phyloP scores from a whole-genome alignment of 1,140 invertebrate species.

The Trichonephila clavipes region DNA sequence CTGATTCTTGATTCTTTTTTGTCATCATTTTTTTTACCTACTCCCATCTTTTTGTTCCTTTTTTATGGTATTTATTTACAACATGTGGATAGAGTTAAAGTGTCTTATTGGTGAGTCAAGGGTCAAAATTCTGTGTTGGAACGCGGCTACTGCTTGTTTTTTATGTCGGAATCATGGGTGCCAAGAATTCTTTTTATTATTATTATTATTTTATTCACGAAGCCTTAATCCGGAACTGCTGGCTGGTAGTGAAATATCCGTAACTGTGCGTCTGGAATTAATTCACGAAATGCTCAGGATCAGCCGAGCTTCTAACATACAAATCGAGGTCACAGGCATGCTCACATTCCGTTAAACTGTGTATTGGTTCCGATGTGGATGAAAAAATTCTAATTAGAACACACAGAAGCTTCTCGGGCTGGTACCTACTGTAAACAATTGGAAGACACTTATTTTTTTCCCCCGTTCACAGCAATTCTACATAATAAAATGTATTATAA shows the following conservation, averaged over 20 bases:
- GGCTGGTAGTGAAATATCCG: neutral
- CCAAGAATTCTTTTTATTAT: neutral
- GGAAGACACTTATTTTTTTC: too few relatives aligned
- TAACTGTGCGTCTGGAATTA: neutral
- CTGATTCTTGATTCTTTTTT: neutral
- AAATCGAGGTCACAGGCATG: neutral
- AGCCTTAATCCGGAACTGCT: neutral
- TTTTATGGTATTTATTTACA: constrained; percentile 37
- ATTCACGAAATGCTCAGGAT: neutral
- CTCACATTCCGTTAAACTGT: neutral
- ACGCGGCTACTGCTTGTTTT: neutral
- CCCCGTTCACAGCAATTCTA: too few relatives aligned
- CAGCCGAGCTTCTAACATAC: neutral
- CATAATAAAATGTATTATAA: too few relatives aligned
- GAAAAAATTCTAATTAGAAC: neutral
- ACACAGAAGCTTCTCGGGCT: neutral
- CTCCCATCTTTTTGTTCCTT: neutral
- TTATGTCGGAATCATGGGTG: neutral
- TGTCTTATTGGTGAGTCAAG: constrained; percentile 52
- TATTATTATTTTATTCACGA: neutral
- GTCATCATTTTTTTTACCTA: neutral
- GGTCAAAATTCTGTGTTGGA: constrained; percentile 49
- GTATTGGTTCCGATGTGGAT: neutral
- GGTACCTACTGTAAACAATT: too few relatives aligned
- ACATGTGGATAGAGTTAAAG: constrained; percentile 59